phyloP scores from a whole-genome alignment of 1,140 invertebrate species.

The Macrosteles quadrilineatus region DNA sequence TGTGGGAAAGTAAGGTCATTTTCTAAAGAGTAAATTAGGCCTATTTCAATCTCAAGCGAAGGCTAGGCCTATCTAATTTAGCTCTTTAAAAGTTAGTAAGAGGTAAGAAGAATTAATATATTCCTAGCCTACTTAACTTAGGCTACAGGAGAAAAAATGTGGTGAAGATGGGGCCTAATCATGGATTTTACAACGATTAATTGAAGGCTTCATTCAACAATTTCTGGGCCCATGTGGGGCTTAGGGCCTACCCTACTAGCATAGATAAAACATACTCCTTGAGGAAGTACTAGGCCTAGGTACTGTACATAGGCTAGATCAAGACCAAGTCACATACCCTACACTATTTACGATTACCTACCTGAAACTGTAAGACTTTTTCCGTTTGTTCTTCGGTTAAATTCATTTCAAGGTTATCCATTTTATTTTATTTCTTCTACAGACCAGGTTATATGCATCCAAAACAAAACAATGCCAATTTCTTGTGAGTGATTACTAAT shows the following conservation, averaged over 20 bases:
- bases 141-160: too few species aligned
- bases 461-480: too few species aligned
- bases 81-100: too few species aligned
- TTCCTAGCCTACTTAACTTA: too few species aligned
- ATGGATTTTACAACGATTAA: not conserved
- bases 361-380: constrained; percentile 80
- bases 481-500: too few species aligned
- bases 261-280: not conserved
- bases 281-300: not conserved
- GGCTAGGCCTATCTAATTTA: too few species aligned
- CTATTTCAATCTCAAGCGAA: too few species aligned
- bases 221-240: not conserved
- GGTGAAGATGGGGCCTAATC: too few species aligned
- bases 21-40: too few species aligned
- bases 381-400: constrained; percentile 74
- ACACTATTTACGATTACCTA: constrained; percentile 39
- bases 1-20: too few species aligned
- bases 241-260: not conserved
- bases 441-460: not conserved
- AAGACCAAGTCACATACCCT: not conserved
- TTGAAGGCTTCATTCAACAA: not conserved
- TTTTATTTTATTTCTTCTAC: not conserved
- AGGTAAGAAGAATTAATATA: too few species aligned
- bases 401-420: constrained; percentile 32
- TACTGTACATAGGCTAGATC: not conserved